phyloP scores from a whole-genome alignment of 2,113 vertebrate genomes.

The Columba livia region DNA sequence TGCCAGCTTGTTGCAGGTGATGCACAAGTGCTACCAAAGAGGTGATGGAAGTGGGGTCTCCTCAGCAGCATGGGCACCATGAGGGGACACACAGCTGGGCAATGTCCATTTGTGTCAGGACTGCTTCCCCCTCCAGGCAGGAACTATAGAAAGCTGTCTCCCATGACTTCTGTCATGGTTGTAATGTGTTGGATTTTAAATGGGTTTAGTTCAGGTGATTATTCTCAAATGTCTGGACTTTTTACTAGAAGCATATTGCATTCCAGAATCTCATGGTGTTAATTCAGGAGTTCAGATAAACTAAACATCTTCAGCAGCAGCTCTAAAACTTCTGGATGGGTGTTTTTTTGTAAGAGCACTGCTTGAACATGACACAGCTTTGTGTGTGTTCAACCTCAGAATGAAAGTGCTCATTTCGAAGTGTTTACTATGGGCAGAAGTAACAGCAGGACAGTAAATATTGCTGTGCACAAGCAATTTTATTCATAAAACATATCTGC shows the following conservation, averaged over 20 bases:
- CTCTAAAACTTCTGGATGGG: not conserved
- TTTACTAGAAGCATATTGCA: not conserved
- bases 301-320: not conserved
- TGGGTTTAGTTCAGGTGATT: not conserved
- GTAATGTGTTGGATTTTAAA: not conserved
- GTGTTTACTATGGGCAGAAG: not conserved
- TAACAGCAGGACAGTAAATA: not conserved
- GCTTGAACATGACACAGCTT: not conserved
- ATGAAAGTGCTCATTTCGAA: not conserved
- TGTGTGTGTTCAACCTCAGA: not conserved
- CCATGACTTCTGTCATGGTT: not conserved
- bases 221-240: not conserved
- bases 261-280: not conserved
- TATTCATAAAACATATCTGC: not conserved
- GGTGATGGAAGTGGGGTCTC: not conserved
- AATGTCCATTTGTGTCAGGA: rapidly evolving
- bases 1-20: too few relatives aligned
- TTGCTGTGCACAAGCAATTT: not conserved
- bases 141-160: not conserved
- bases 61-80: rapidly evolving
- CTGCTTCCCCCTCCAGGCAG: not conserved
- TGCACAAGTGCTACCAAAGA: not conserved
- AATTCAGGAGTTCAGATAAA: not conserved
- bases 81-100: rapidly evolving
- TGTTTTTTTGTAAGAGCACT: not conserved